Base-by-base conservation (phyloP, 2,888 invertebrate genomes). In the Phania funesta region DNA sequence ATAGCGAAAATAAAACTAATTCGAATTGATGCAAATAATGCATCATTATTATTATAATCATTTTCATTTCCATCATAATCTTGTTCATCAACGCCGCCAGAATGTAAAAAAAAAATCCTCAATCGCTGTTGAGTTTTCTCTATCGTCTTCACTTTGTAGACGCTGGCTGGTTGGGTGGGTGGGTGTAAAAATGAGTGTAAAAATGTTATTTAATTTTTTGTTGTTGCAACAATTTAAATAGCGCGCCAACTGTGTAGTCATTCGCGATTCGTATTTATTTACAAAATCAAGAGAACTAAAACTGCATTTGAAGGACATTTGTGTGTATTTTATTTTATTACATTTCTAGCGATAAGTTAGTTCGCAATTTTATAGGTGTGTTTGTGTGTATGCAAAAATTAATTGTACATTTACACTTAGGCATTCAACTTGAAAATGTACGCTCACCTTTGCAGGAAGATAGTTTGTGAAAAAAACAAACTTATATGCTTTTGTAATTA, bases 1-100 rank as follows among this genome's bases (percentile, higher is more conserved):
- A 38, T 62, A 62, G 64, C 58, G 56, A 77, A 64, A 71, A 76
- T 48, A 71, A 64, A 76, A 75, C 9, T 48, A 54, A 62, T 74
- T 62, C 32, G n/a, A 50, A 79, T 73, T 48, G 56, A 48, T 60
- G 41, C 82, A 87, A 84, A 86, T 83, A 83, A 82, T 79, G 84
- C 85, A 79, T 85, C 62, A 62, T 29, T n/a, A 65, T 56, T 26
- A 16, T n/a, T 11, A 38, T 13, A 26, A 68, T 46, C 58, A n/a
- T 35, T 56, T 67, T 67, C 52, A 48, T 48, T 64, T 52, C 22
- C 46, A 26, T 44, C 18, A 44, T 52, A 3, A 67, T 67, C 20
- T 11, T 18, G 8, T 38, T 52, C 16, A 52, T 26, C 11, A 67
- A 16, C 2, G 20, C 18, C 29, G 32, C 32, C 11, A 32, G 29